Base-by-base conservation (phyloP, 2,797 vertebrate genomes). In the Schizothorax lantsangensis region DNA sequence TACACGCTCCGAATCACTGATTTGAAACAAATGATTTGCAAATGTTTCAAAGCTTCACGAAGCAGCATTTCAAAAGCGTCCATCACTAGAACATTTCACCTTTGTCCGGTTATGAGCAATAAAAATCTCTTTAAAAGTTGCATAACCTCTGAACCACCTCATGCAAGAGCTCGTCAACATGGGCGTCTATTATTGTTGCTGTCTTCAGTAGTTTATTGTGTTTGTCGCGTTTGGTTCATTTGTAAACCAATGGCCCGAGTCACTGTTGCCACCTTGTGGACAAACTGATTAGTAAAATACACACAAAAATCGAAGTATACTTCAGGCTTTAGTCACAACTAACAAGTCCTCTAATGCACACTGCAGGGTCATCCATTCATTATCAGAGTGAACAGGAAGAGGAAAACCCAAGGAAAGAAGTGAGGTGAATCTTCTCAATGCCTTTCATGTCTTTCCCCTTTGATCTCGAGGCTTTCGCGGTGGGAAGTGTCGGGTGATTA, bases 391-490 rank as follows among this genome's bases (percentile, higher is more conserved):
- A 79, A 89, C 43, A 87, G 86, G 87, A 88, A 84, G 68, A 79
- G 91, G 52, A 57, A 81, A 75, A 85, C 38, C 72, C n/a, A 72
- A 91, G 80, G 81, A 69, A 88, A 88, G 89, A 89, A 80, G 88
- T 59, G 83, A 82, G 84, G 86, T 36, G 81, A 91, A 93, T 93
- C 91, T 93, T 92, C 90, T 90, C 86, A 84, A 91, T 88, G 88
- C 89, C 91, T 95, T 95, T 95, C 91, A 95, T 94, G 94, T 94
- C 14, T 80, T 84, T 75, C 88, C 78, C 33, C 92, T 95, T 95
- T 95, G 93, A 95, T 95, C 93, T 92, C 66, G 84, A 75, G 85
- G 87, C 90, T 90, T 93, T 90, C 92, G 89, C 88, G 83, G 74
- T 11, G 40, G 72, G 59, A 80, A 87, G 79, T 40, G 52, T 59